phyloP scores from a whole-genome alignment of 2,888 invertebrate genomes.

The Acrobasis suavella region DNA sequence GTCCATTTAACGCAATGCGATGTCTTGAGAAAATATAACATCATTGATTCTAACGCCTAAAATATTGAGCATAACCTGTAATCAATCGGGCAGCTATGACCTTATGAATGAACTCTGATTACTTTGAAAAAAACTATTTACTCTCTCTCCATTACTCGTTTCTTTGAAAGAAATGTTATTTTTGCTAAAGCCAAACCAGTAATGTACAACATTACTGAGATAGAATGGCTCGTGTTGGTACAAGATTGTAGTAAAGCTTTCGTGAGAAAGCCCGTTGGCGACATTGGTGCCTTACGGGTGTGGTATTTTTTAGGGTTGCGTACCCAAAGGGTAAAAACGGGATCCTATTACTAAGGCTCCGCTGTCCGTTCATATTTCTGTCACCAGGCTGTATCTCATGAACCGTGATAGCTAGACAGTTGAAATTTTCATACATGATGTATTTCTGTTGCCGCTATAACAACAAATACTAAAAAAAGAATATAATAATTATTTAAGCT shows the following conservation, averaged over 20 bases:
- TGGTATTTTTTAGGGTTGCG: too few relatives aligned
- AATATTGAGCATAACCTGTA: conserved; percentile 17
- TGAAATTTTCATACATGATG: too few relatives aligned
- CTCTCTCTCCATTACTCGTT: neutral
- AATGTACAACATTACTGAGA: neutral
- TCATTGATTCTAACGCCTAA: neutral
- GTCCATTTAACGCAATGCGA: too few relatives aligned
- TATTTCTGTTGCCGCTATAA: too few relatives aligned
- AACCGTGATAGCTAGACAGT: too few relatives aligned
- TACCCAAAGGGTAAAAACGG: too few relatives aligned
- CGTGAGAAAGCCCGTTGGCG: conserved; percentile 30
- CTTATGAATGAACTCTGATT: conserved; percentile 4
- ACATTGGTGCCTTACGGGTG: conserved; percentile 43
- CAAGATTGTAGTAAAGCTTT: conserved; percentile 20
- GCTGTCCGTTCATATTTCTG: too few relatives aligned
- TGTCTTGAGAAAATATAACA: too few relatives aligned
- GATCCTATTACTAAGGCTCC: too few relatives aligned
- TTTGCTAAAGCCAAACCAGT: neutral
- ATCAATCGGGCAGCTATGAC: conserved; percentile 23
- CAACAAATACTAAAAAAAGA: too few relatives aligned
- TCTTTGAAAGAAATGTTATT: neutral
- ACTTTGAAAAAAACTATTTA: neutral
- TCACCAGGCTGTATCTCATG: too few relatives aligned
- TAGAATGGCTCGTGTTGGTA: neutral
- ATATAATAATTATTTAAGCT: too few relatives aligned